Evolutionary conservation across 2,113 vertebrate species (phyloP).

Genomic region (Bos javanicus): DNA sequence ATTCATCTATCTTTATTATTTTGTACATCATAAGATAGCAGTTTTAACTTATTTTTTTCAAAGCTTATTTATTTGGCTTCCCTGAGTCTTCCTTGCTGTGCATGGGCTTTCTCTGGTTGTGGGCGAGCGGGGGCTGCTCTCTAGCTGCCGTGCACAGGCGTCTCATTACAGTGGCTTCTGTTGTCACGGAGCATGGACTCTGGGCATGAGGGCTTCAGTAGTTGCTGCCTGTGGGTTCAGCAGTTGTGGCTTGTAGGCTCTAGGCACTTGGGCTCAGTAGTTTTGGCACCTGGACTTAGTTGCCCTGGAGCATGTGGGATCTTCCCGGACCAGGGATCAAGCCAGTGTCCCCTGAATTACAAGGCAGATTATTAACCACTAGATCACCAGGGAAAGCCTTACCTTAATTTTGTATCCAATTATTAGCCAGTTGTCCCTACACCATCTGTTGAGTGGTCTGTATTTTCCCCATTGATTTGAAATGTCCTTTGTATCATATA

Average conservation of each 20-base stretch:
- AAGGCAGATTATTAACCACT: neutral
- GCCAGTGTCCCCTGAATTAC: neutral
- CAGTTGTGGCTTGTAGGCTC: neutral
- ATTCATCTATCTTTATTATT: neutral
- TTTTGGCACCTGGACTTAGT: neutral
- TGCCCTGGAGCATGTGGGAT: neutral
- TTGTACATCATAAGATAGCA: neutral
- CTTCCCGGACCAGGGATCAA: neutral
- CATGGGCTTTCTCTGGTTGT: neutral
- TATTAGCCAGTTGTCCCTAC: neutral
- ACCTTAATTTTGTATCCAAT: neutral
- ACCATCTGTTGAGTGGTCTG: neutral
- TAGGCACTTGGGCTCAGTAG: no score
- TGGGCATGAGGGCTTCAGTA: accelerated
- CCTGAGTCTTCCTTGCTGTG: neutral
- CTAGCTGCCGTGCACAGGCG: accelerated
- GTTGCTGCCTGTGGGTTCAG: neutral
- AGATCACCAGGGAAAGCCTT: neutral
- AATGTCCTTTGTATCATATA: neutral
- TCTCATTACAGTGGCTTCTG: neutral
- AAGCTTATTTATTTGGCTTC: neutral
- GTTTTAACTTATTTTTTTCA: neutral
- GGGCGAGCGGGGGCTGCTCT: neutral
- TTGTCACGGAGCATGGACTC: neutral
- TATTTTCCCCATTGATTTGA: neutral